Percentiles rank a stretch among this genome's conserved stretches.
These are phyloP conservation scores for Phoxinus phoxinus DNA, from an alignment of 2,113 vertebrate genomes.

Conservation along the genomic window DNA sequence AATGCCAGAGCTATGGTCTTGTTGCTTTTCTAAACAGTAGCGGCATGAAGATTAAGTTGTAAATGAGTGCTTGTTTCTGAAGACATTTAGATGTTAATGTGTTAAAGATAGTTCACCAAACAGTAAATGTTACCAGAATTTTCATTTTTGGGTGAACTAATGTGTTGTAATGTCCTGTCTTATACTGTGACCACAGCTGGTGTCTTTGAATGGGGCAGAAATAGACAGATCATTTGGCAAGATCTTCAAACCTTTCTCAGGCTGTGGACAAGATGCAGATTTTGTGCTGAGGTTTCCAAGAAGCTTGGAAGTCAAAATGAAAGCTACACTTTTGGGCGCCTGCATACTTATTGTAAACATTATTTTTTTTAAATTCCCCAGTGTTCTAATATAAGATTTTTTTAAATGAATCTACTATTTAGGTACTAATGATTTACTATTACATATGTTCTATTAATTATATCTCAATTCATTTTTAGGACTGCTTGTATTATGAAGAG, in stretches of 20 bases:
- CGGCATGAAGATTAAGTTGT: background rate
- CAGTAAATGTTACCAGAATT: too few species aligned
- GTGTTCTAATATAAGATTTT: background rate
- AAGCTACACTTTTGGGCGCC: constrained; percentile 73
- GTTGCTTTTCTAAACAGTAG: background rate
- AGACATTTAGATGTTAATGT: background rate
- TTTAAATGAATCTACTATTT: background rate
- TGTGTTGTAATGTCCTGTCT: background rate
- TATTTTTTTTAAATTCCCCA: background rate
- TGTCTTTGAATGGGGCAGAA: background rate
- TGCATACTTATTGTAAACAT: constrained; percentile 76
- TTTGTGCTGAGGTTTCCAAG: constrained; percentile 15
- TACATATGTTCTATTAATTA: background rate
- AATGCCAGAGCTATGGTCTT: background rate
- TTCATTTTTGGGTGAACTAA: background rate
- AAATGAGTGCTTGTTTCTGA: background rate
- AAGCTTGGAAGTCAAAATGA: constrained; percentile 74
- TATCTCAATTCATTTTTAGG: constrained; percentile 10
- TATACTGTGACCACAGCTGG: background rate
- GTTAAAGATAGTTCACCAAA: too few species aligned
- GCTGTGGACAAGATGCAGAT: constrained; percentile 45
- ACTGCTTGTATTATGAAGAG: background rate
- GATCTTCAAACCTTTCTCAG: constrained; percentile 59
- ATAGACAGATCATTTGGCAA: constrained; percentile 10
- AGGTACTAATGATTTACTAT: background rate